phyloP scores from a whole-genome alignment of 2,797 vertebrate species.

The Antrozous pallidus region DNA sequence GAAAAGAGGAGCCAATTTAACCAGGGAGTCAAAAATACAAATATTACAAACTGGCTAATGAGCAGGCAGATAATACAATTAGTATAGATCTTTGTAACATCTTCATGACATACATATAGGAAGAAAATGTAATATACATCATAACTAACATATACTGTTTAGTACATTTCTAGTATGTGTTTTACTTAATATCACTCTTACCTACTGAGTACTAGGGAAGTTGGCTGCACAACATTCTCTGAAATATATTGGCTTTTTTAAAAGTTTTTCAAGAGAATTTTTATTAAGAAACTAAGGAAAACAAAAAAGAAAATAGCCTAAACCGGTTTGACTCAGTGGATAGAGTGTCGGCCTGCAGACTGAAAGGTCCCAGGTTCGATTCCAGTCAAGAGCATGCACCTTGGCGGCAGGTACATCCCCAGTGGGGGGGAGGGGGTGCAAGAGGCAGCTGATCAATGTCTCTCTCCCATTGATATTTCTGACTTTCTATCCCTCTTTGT shows the following conservation, averaged over 20 bases:
- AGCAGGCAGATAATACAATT: background rate
- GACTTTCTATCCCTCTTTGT: too few species aligned
- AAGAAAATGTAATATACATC: background rate
- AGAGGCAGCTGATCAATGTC: too few species aligned
- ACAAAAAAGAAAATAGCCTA: too few species aligned
- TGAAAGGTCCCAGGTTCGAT: too few species aligned
- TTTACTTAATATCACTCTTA: background rate
- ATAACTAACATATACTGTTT: background rate
- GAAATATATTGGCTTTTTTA: background rate
- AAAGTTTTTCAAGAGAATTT: too few species aligned
- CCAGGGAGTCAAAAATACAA: background rate
- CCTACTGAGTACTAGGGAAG: background rate
- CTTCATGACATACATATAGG: background rate
- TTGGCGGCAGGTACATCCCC: too few species aligned
- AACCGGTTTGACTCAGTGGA: too few species aligned
- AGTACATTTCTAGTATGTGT: background rate
- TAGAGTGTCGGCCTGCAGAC: too few species aligned
- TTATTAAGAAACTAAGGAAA: too few species aligned
- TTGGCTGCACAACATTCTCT: background rate
- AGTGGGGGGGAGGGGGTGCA: too few species aligned
- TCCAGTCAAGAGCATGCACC: too few species aligned
- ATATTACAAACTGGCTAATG: conserved; percentile 11
- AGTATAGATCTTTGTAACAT: background rate
- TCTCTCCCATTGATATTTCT: too few species aligned
- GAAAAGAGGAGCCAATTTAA: background rate